These are phyloP conservation scores for Eulithis prunata DNA, from an alignment of 2,888 invertebrate species.

Conservation along the genomic window DNA sequence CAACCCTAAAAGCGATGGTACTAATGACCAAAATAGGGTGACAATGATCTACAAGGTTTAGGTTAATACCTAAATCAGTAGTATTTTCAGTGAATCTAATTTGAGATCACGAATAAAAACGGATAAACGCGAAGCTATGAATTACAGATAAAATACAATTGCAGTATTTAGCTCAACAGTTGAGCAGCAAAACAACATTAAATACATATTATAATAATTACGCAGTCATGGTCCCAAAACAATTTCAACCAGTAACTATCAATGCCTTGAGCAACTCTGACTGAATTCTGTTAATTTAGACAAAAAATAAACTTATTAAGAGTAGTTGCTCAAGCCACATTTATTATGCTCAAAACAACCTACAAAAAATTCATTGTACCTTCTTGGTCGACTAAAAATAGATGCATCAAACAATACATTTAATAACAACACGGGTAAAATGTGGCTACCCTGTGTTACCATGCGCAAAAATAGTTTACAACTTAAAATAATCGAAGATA, in stretches of 20 bases:
- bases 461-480: constrained; percentile 57
- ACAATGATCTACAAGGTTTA: not conserved
- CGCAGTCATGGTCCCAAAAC: constrained; percentile 67
- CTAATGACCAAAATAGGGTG: not conserved
- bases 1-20: not conserved
- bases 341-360: constrained; percentile 47
- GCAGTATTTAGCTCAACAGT: constrained; percentile 33
- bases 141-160: constrained; percentile 15
- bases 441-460: constrained; percentile 67
- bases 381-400: constrained; percentile 51
- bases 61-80: not conserved
- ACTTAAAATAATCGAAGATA: constrained; percentile 47
- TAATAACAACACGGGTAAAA: constrained; percentile 49
- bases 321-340: constrained; percentile 34
- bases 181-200: constrained; percentile 44
- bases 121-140: constrained; percentile 17
- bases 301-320: not conserved
- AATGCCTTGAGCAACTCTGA: constrained; percentile 17
- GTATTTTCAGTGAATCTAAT: not conserved
- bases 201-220: constrained; percentile 25
- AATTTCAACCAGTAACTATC: constrained; percentile 38
- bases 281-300: constrained; percentile 3
- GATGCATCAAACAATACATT: constrained; percentile 44
- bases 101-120: constrained; percentile 17
- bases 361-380: constrained; percentile 56